Percentiles rank a stretch among this genome's conserved stretches.
Evolutionary conservation across 92 coral and sea anemone genomes (phyloP).

Genomic region (Parazoanthus atlanticus): DNA sequence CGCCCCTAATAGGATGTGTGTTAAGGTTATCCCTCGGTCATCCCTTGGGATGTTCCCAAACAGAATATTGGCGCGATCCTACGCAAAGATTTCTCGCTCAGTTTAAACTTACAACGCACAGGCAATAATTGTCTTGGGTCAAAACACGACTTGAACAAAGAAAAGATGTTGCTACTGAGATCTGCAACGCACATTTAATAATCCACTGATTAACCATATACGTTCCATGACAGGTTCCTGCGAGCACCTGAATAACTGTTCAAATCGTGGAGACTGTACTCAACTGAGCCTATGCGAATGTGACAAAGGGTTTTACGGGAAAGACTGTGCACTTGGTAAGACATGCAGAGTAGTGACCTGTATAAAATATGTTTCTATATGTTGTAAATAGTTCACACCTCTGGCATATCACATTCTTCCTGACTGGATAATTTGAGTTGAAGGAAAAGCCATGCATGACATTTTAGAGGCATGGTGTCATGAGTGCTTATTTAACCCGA

Average conservation of each 20-base stretch:
- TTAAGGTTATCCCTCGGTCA: too few species aligned
- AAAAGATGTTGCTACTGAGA: not conserved
- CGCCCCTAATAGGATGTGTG: too few species aligned
- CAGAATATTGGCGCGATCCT: too few species aligned
- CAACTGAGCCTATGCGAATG: constrained; percentile 64
- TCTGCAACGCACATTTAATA: not conserved
- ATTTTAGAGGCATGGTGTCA: too few species aligned
- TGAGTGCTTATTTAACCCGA: too few species aligned
- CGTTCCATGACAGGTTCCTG: constrained; percentile 59
- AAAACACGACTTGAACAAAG: not conserved
- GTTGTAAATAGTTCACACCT: not conserved
- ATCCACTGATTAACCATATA: not conserved
- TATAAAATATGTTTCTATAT: too few species aligned
- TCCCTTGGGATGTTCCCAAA: too few species aligned
- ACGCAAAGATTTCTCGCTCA: too few species aligned
- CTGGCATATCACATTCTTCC: not conserved
- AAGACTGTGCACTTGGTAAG: constrained; percentile 68
- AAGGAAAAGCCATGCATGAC: too few species aligned
- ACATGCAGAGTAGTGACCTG: not conserved
- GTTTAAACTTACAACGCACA: not conserved
- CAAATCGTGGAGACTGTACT: constrained; percentile 67
- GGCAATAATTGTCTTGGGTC: not conserved
- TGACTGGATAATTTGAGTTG: too few species aligned
- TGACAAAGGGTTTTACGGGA: constrained; percentile 55
- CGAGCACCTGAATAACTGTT: constrained; percentile 63